These are phyloP conservation scores for Hoplodrina blanda DNA, from an alignment of 2,888 invertebrate genomes.

Conservation along the genomic window DNA sequence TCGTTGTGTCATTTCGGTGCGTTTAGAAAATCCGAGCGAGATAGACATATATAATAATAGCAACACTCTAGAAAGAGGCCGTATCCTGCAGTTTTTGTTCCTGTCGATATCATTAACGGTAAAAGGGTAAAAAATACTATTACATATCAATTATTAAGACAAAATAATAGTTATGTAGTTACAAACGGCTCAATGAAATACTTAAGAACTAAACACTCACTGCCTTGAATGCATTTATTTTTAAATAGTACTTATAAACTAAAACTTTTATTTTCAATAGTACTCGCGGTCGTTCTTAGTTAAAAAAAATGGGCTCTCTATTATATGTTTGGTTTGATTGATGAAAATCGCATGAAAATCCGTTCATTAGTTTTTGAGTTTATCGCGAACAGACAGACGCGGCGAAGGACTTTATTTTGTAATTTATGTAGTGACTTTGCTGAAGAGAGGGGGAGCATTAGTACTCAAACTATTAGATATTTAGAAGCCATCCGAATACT, in stretches of 20 bases:
- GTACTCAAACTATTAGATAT: constrained; percentile 1
- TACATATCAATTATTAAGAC: constrained; percentile 26
- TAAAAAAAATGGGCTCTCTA: not conserved
- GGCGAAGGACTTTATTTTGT: not conserved
- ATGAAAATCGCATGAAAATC: no score
- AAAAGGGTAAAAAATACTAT: constrained; percentile 5
- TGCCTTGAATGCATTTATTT: constrained; percentile 65
- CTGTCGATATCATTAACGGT: not conserved
- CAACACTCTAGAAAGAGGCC: not conserved
- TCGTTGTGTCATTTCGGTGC: not conserved
- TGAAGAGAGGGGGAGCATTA: not conserved
- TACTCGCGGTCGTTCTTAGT: constrained; percentile 12
- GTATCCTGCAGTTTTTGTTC: no score
- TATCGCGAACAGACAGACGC: not conserved
- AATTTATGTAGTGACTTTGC: not conserved
- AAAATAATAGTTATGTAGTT: not conserved
- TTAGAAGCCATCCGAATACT: constrained; percentile 7
- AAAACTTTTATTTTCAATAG: constrained; percentile 14
- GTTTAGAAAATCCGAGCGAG: not conserved
- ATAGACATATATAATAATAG: not conserved
- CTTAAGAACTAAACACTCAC: constrained; percentile 54
- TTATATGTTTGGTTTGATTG: not conserved
- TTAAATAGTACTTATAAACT: constrained; percentile 34
- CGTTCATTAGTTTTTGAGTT: no score
- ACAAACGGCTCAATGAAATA: constrained; percentile 43